phyloP scores from a whole-genome alignment of 1,140 invertebrate species.

The Papilio xuthus region DNA sequence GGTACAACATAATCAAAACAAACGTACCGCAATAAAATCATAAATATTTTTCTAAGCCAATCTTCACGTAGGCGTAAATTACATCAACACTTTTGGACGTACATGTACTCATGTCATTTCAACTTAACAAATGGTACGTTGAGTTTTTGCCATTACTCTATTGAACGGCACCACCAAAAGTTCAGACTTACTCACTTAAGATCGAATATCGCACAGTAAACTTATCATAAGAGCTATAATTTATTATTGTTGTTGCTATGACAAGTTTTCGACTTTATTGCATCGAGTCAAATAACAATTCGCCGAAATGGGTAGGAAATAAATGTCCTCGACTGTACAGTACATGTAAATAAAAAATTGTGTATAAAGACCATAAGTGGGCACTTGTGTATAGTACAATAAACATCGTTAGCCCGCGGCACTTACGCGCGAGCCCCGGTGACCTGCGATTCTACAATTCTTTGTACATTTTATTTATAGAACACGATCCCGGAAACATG shows the following conservation, averaged over 20 bases:
- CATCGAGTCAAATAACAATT: background rate
- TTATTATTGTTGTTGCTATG: background rate
- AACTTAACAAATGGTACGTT: constrained; percentile 11
- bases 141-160: constrained; percentile 4
- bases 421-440: constrained; percentile 44
- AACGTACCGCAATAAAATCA: constrained; percentile 3
- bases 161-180: background rate
- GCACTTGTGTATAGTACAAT: constrained; percentile 51
- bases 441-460: constrained; percentile 50
- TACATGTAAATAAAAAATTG: constrained; percentile 33
- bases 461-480: constrained; percentile 48
- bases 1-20: constrained; percentile 21
- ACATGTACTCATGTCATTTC: constrained; percentile 1
- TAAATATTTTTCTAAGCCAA: constrained; percentile 24
- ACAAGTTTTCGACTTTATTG: background rate
- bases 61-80: constrained; percentile 15
- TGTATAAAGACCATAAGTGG: constrained; percentile 17
- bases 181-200: background rate
- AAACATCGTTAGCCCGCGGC: constrained; percentile 55
- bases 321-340: background rate
- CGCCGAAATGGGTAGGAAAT: background rate
- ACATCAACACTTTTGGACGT: constrained; percentile 15
- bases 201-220: background rate
- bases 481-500: constrained; percentile 31
- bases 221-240: background rate